A percentile compares a stretch with the other conserved stretches of the same genome.
Conservation (phyloP, 2,797 vertebrate species). For the Paedocypris micromegethes region DNA sequence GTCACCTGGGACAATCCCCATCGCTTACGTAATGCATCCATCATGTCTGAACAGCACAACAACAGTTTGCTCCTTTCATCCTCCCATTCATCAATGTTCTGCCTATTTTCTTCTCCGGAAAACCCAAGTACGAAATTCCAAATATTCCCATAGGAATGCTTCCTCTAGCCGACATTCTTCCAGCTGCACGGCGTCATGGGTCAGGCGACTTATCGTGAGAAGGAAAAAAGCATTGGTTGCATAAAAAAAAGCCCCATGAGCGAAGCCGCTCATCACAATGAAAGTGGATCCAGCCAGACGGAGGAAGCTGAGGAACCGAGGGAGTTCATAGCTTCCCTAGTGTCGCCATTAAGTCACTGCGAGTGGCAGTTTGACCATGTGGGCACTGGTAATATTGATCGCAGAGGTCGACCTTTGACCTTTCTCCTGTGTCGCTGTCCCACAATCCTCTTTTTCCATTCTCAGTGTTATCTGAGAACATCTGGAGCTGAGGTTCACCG, state of each 20-base stretch:
- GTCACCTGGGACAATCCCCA: slow-evolving; percentile 15
- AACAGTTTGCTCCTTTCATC: slow-evolving; percentile 21
- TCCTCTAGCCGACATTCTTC: slow-evolving; percentile 46
- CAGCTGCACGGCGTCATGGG: slow-evolving; percentile 46
- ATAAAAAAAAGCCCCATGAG: background rate
- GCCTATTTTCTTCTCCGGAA: slow-evolving; percentile 51
- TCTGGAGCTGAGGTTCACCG: slow-evolving; percentile 32
- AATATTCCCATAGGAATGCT: slow-evolving; percentile 42
- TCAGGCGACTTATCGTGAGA: slow-evolving; percentile 13
- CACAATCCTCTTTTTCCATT: slow-evolving; percentile 16
- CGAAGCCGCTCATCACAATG: background rate
- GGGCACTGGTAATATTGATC: slow-evolving; percentile 14
- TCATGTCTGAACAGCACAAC: slow-evolving; percentile 18
- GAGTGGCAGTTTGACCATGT: background rate
- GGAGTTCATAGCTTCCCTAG: background rate
- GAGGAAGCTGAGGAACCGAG: background rate
- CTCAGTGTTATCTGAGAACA: slow-evolving; percentile 44
- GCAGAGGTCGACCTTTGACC: slow-evolving; percentile 13
- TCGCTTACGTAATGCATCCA: slow-evolving; percentile 14
- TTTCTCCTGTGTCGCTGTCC: slow-evolving; percentile 7
- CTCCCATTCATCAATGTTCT: slow-evolving; percentile 45
- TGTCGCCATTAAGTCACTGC: background rate
- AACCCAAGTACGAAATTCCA: slow-evolving; percentile 49
- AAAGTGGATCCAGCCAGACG: background rate
- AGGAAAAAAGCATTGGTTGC: background rate